A percentile compares a stretch with the other conserved stretches of the same genome.
phyloP scores from a whole-genome alignment of 2,113 vertebrate genomes.

The Electrona antarctica region DNA sequence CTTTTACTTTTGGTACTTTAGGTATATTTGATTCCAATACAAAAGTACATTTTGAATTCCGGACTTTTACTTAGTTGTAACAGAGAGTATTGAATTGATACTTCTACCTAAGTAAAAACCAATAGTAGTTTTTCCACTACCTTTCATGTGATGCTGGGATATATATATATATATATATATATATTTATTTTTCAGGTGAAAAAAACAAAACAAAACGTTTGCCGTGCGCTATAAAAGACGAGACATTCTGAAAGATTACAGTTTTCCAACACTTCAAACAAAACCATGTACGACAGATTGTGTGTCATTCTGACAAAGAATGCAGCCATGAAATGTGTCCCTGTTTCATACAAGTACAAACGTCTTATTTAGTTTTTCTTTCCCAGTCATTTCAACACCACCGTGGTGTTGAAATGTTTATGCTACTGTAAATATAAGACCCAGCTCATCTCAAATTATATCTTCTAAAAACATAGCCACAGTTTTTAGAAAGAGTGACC shows the following conservation, averaged over 20 bases:
- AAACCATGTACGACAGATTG: background rate
- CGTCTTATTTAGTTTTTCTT: conserved; percentile 27
- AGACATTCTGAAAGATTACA: conserved; percentile 9
- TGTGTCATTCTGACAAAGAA: conserved; percentile 24
- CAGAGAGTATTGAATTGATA: too few species aligned
- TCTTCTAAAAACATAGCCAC: background rate
- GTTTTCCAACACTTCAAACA: conserved; percentile 49
- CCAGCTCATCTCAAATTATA: background rate
- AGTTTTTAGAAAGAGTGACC: too few species aligned
- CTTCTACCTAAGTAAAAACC: too few species aligned
- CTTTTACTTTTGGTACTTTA: too few species aligned
- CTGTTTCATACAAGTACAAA: conserved; percentile 7
- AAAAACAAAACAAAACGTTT: background rate
- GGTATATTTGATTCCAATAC: too few species aligned
- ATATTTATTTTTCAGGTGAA: background rate
- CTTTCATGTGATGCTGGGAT: background rate
- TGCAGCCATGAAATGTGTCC: conserved; percentile 10
- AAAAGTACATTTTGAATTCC: too few species aligned
- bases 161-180: too few species aligned
- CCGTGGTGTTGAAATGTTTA: background rate
- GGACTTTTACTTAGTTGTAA: too few species aligned
- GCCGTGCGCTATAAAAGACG: conserved; percentile 11
- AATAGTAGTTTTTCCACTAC: too few species aligned
- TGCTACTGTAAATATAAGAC: background rate
- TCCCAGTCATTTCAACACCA: background rate